Evolutionary conservation across 2,888 invertebrate genomes (phyloP).

Genomic region (Syrista parreyssii): DNA sequence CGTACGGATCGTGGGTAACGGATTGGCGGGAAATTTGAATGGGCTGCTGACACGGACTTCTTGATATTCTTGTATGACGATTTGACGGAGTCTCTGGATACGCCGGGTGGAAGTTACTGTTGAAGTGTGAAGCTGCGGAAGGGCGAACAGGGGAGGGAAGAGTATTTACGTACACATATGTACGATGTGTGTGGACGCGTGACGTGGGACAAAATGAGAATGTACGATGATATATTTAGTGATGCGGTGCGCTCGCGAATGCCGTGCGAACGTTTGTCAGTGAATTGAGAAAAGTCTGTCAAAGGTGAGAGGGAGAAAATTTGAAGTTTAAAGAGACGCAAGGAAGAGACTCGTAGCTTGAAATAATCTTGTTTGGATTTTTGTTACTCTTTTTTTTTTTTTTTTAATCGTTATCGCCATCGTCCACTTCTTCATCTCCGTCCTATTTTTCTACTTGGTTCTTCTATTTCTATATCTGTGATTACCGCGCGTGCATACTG

Average conservation of each 20-base stretch:
- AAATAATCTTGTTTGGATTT: neutral
- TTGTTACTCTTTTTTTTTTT: neutral
- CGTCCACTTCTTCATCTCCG: neutral
- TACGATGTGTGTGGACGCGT: neutral
- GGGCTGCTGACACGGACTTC: neutral
- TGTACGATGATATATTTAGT: neutral
- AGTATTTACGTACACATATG: neutral
- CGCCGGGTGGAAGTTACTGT: neutral
- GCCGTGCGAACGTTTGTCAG: neutral
- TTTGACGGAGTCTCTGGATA: neutral
- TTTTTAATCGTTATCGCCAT: neutral
- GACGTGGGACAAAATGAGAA: neutral
- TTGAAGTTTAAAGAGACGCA: constrained; percentile 16
- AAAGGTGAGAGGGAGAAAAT: constrained; percentile 7
- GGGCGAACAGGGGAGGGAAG: neutral
- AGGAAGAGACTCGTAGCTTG: neutral
- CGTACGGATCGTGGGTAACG: neutral
- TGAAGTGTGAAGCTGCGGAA: neutral
- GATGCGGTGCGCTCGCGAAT: constrained; percentile 3
- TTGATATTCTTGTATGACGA: neutral
- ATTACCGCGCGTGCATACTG: neutral
- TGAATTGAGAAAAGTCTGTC: neutral
- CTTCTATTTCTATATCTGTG: neutral
- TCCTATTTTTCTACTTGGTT: neutral
- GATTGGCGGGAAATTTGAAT: neutral